phyloP scores from a whole-genome alignment of 2,113 vertebrate genomes.

The Psilopogon haemacephalus region DNA sequence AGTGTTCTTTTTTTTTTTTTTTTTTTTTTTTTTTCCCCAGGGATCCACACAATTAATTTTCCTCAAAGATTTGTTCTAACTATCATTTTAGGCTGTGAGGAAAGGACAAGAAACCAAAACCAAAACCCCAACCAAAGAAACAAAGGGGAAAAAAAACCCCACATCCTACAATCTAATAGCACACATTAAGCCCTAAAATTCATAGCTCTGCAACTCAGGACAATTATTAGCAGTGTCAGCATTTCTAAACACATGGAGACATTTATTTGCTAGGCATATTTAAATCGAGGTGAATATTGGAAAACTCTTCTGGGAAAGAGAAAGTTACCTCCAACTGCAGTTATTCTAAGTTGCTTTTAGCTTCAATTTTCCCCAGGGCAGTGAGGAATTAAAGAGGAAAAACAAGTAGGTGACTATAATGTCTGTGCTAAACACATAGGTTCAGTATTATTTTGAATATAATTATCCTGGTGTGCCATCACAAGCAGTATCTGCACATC shows the following conservation, averaged over 20 bases:
- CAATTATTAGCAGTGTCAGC: neutral
- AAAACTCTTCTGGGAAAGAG: neutral
- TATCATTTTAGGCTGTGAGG: neutral
- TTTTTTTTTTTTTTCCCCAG: too few relatives aligned
- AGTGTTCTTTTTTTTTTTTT: neutral
- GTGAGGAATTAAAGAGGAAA: neutral
- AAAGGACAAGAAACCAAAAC: neutral
- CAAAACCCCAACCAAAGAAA: too few relatives aligned
- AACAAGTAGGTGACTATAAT: neutral
- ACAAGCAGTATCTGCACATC: neutral
- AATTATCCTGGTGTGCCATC: neutral
- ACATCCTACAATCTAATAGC: neutral
- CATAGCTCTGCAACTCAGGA: neutral
- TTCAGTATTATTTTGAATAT: neutral
- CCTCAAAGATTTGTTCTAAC: neutral
- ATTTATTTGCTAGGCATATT: neutral
- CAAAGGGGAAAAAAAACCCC: too few relatives aligned
- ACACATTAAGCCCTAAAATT: neutral
- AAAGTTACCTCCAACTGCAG: neutral
- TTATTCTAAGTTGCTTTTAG: neutral
- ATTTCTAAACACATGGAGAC: neutral
- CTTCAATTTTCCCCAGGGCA: neutral
- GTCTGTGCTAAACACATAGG: neutral
- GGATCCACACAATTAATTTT: slow-evolving; percentile 5
- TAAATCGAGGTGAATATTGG: neutral